Percentiles rank a stretch among this genome's conserved stretches.
Conservation (phyloP, 2,888 invertebrate species). For the Amblyjoppa proteus region DNA sequence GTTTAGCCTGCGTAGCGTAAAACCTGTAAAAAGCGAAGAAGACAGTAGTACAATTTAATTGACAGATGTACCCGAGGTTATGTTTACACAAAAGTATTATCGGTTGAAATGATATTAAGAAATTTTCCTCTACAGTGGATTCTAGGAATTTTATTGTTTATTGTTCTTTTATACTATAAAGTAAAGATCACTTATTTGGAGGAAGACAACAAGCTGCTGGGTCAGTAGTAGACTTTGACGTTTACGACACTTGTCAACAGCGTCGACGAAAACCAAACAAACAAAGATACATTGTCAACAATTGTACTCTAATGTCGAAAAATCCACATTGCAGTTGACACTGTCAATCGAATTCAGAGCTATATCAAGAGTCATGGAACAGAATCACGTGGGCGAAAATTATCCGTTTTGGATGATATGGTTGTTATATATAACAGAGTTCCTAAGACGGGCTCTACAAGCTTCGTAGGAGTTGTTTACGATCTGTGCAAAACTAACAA, state of each 20-base stretch:
- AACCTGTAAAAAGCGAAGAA: neutral
- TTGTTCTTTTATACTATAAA: conserved; percentile 83
- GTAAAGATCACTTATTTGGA: conserved; percentile 82
- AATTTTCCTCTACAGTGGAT: conserved; percentile 81
- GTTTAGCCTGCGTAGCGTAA: neutral
- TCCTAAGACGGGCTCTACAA: conserved; percentile 98
- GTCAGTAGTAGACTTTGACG: conserved; percentile 78
- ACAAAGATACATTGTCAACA: neutral
- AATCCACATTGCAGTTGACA: conserved; percentile 77
- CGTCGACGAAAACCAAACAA: conserved; percentile 24
- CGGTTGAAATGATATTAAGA: conserved; percentile 79
- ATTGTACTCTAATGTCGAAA: neutral
- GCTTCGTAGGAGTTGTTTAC: conserved; percentile 96
- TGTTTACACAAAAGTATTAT: conserved; percentile 59
- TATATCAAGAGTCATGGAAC: conserved; percentile 73
- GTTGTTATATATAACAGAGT: conserved; percentile 98
- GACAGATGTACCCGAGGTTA: conserved; percentile 67
- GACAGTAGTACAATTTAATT: conserved; percentile 14
- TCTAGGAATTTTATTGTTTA: conserved; percentile 78
- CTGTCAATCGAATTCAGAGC: conserved; percentile 78
- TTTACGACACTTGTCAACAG: conserved; percentile 13
- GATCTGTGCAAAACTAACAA: conserved; percentile 93
- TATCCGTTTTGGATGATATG: conserved; percentile 86
- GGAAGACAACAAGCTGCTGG: conserved; percentile 82
- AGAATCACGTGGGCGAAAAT: conserved; percentile 67